Evolutionary conservation across 2,797 vertebrate genomes (phyloP), one percentile per base, ranked within the genome.

Genomic region (Acanthurus leucopareius): DNA sequence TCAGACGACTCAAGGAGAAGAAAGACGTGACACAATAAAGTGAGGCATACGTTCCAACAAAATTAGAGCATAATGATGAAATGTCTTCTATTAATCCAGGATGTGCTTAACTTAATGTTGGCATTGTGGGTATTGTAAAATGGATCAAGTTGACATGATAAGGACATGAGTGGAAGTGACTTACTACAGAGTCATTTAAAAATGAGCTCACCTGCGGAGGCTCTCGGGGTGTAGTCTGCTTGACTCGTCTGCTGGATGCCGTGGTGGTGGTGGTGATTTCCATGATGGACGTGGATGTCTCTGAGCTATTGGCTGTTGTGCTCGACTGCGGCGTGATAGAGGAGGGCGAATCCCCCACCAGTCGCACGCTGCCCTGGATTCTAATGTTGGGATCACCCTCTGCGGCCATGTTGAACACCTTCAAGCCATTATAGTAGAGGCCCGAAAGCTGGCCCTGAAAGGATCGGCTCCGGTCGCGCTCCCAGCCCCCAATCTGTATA

Each of bases 351-450:
- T 99, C 98, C 87, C 98, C 98, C 76, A 99, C 97, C 80, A 99
- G 97, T 91, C 97, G 96, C 94, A 98, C 97, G 59, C 97, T 99
- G 86, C 98, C 98, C 88, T 98, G 96, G 92, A 98, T 97, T 88
- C 88, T 95, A 89, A 99, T 97, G 96, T 99, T 99, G 90, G 97
- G 93, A 92, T 99, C 97, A 2, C 96, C 97, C 91, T 99, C 98
- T 2, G 97, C 97, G 10, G 98, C 98, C 98, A 99, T 99, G 96
- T 98, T 99, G 96, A 99, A 97, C 93, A 99, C 98, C 95, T 99
- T 99, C 93, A 99, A 95, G 93, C 98, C 98, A 87, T 99, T 99
- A 96, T 99, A 99, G 97, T 99, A 99, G 93, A 99, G 97, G 90
- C 98, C 98, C 78, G 98, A 98, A 82, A 99, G 97, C 94, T 99